A percentile compares a stretch with the other conserved stretches of the same genome.
Evolutionary conservation across 2,797 vertebrate genomes (phyloP).

Genomic region (Syngnathus acus): DNA sequence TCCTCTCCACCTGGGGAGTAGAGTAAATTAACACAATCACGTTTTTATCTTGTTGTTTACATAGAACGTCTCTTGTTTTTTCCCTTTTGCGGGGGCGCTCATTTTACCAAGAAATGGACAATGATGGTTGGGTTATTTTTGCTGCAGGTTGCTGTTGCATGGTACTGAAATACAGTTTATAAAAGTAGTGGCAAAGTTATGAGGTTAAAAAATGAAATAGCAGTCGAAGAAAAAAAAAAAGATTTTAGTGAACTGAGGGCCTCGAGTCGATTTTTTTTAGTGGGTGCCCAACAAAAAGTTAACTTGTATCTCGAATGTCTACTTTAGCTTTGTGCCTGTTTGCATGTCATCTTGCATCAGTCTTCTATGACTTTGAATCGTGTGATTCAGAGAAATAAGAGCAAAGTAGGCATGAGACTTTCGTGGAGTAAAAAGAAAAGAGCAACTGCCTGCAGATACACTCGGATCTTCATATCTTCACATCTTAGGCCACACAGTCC

Average conservation of each 20-base stretch:
- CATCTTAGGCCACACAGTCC: slow-evolving; percentile 23
- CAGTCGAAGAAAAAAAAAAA: too few species aligned
- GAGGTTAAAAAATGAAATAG: neutral
- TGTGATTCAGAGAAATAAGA: slow-evolving; percentile 38
- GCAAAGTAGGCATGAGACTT: slow-evolving; percentile 20
- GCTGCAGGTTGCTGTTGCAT: slow-evolving; percentile 14
- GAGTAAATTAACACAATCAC: slow-evolving; percentile 18
- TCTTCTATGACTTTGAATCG: slow-evolving; percentile 35
- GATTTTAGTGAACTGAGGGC: too few species aligned
- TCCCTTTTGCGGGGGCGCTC: slow-evolving; percentile 10
- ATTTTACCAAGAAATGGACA: slow-evolving; percentile 27
- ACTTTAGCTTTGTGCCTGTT: slow-evolving; percentile 4
- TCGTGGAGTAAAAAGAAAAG: slow-evolving; percentile 16
- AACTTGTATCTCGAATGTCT: neutral
- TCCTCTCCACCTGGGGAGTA: neutral
- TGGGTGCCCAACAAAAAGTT: neutral
- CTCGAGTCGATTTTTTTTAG: neutral
- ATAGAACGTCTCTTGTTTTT: slow-evolving; percentile 25
- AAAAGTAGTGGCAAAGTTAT: neutral
- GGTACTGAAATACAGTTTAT: neutral
- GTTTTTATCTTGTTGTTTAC: slow-evolving; percentile 17
- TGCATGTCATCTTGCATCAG: slow-evolving; percentile 43
- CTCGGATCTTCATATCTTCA: slow-evolving; percentile 24
- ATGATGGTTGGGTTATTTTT: slow-evolving; percentile 11
- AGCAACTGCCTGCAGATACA: slow-evolving; percentile 22